Evolutionary conservation across 2,797 vertebrate genomes (phyloP).

Genomic region (Mallotus villosus): DNA sequence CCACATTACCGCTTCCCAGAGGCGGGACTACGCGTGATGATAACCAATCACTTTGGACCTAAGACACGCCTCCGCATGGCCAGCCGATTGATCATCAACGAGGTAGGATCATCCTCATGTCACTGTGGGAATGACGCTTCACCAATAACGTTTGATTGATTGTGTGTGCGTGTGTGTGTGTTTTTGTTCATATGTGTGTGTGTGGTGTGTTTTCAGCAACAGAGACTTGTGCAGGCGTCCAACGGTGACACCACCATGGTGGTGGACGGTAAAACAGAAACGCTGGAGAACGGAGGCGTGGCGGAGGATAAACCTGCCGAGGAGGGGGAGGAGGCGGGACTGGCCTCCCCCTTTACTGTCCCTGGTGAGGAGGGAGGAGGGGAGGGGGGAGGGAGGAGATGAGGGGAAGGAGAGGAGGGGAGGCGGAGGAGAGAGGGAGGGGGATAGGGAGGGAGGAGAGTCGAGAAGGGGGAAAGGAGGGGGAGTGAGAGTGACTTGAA

Average conservation of each 20-base stretch:
- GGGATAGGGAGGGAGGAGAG: no score
- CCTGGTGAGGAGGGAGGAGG: background rate
- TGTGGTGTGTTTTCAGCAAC: conserved; percentile 37
- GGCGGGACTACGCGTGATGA: conserved; percentile 82
- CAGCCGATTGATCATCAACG: conserved; percentile 83
- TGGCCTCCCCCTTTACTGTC: conserved; percentile 2
- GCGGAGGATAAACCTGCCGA: conserved; percentile 46
- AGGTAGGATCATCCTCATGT: conserved; percentile 58
- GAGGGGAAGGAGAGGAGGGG: no score
- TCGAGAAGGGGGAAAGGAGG: no score
- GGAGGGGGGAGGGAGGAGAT: background rate
- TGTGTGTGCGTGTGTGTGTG: background rate
- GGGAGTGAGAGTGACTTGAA: no score
- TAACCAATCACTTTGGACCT: conserved; percentile 83
- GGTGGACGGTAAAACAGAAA: conserved; percentile 44
- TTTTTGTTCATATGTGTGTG: background rate
- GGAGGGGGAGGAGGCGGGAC: conserved; percentile 32
- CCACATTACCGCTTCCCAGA: conserved; percentile 81
- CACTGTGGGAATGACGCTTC: no score
- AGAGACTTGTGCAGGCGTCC: conserved; percentile 45
- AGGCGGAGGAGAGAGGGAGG: no score
- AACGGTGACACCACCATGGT: conserved; percentile 39
- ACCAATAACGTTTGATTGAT: background rate
- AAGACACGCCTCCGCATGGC: conserved; percentile 84
- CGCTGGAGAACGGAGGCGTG: conserved; percentile 42